A percentile compares a stretch with the other conserved stretches of the same genome.
phyloP scores from a whole-genome alignment of 2,113 vertebrate genomes.

The Cygnus buccinator region DNA sequence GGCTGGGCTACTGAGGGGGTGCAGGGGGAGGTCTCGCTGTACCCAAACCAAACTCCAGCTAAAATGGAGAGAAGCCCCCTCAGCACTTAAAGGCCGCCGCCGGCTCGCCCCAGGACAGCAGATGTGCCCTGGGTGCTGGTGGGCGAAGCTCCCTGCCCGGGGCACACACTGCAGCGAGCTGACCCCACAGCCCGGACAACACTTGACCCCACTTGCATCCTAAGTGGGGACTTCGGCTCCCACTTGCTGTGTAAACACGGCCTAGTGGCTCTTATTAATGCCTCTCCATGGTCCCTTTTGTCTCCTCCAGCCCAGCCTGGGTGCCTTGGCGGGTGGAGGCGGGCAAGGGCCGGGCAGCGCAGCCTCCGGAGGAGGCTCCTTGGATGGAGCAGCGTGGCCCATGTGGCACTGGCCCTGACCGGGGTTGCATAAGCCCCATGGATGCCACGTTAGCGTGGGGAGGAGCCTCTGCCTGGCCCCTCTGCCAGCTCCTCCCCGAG shows the following conservation, averaged over 20 bases:
- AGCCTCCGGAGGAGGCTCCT: neutral
- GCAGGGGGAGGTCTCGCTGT: neutral
- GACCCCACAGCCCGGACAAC: neutral
- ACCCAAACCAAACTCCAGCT: neutral
- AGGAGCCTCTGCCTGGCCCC: constrained; percentile 25
- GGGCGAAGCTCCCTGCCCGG: neutral
- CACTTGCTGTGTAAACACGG: accelerated
- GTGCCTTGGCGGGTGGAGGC: neutral
- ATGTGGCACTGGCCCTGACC: neutral
- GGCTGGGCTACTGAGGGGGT: neutral
- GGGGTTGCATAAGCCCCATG: constrained; percentile 25
- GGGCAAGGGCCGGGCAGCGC: neutral
- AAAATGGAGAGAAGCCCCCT: neutral
- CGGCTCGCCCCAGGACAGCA: too few relatives aligned
- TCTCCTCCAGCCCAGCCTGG: neutral
- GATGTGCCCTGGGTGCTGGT: too few relatives aligned
- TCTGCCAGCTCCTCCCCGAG: constrained; percentile 36
- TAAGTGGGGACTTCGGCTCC: neutral
- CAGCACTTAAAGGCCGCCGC: neutral
- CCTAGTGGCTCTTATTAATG: neutral
- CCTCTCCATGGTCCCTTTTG: neutral
- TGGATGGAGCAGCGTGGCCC: neutral
- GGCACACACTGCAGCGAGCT: too few relatives aligned
- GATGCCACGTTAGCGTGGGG: constrained; percentile 73
- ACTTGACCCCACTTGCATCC: neutral